Evolutionary conservation across 2,797 vertebrate species (phyloP).

Genomic region (Oreonectes daqikongensis): DNA sequence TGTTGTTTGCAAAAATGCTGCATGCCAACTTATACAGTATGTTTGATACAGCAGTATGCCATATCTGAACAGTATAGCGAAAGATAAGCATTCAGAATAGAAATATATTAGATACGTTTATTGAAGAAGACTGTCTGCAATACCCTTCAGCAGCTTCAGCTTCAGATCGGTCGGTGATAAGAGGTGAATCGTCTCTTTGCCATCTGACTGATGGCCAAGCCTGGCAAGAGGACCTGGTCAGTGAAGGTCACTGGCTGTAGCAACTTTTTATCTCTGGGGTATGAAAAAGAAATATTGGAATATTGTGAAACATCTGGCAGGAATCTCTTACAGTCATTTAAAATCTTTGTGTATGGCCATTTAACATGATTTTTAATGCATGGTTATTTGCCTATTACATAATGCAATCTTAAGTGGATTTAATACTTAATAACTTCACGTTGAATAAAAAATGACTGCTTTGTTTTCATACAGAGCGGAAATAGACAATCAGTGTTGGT

Average conservation of each 20-base stretch:
- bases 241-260: not conserved
- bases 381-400: not conserved
- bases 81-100: not conserved
- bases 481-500: constrained; percentile 11
- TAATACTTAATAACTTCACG: not conserved
- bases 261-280: not conserved
- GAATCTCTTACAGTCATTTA: not conserved
- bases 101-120: not conserved
- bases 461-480: not conserved
- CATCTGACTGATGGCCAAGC: constrained; percentile 18
- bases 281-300: constrained; percentile 3
- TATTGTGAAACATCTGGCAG: constrained; percentile 18
- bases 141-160: not conserved
- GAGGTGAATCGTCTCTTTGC: not conserved
- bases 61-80: not conserved
- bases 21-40: no score
- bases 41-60: no score
- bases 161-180: not conserved
- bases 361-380: not conserved
- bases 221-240: constrained; percentile 9
- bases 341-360: not conserved
- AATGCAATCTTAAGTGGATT: no score
- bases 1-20: no score
- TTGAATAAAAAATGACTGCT: not conserved
- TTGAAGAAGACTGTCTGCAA: not conserved